Base-by-base conservation (phyloP, 2,113 vertebrate genomes). In the Tychaedon coryphoeus region DNA sequence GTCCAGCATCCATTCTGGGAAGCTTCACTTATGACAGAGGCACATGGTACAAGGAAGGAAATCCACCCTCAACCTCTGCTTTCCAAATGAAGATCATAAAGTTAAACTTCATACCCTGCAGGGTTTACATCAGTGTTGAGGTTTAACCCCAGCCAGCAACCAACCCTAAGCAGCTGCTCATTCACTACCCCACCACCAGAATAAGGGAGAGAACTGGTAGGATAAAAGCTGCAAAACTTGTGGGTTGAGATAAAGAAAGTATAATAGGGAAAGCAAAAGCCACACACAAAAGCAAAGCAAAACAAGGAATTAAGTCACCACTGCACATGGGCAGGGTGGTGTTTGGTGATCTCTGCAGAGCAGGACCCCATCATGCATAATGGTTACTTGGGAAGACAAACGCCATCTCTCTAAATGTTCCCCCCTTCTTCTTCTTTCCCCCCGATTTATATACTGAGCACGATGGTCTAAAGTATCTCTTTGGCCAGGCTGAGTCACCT, bases 301-400 rank as follows among this genome's bases (percentile, higher is more conserved):
- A 86, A 31, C 34, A 58, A 14, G 8, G 25, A 43, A 58, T 42
- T 50, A 42, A 66, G 20, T 75, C 71, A 66, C 31, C 0, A 1
- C 36, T 58, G 58, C 31, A 36, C 51, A 16, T 58, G 61, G 43
- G 36, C 31, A 42, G 31, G 14, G 24, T 18, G 25, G 10, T 31
- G 34, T 31, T 75, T 0, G 0, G 34, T 31, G 31, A 31, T 58
- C 20, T 75, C 43, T 0, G 0, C 36, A 75, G 20, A 43, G 36
- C 25, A 43, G 31, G 20, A 57, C 31, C 10, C 34, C 31, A 48
- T 50, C 8, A 31, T 1, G 13, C 13, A 4, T 42, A 50, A 31
- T 14, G 25, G 31, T 66, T 50, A 50, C 13, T 34, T 31, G 17
- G 25, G 17, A 75, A 36, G 25, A 75, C 20, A 66, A 34, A 66